phyloP scores from a whole-genome alignment of 2,113 vertebrate genomes.

The Cyanistes caeruleus region DNA sequence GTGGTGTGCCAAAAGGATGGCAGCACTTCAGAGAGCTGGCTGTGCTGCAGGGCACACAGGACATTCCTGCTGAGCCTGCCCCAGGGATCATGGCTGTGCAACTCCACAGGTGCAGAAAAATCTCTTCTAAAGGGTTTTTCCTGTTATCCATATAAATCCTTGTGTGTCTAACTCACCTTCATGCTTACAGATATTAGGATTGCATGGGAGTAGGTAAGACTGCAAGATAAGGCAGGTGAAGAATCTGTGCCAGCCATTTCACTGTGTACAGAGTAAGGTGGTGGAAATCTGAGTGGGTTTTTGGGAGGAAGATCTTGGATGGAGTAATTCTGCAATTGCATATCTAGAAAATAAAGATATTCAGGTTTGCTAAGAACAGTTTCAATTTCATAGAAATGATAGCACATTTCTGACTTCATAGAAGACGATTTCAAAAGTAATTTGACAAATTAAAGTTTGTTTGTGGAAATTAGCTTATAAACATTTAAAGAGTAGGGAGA shows the following conservation, averaged over 20 bases:
- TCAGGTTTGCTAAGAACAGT: not conserved
- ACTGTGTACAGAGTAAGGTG: no score
- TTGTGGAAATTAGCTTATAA: not conserved
- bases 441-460: not conserved
- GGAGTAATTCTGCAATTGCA: not conserved
- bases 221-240: not conserved
- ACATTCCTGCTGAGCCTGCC: not conserved
- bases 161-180: not conserved
- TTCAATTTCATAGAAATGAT: not conserved
- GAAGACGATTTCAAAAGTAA: not conserved
- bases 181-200: not conserved
- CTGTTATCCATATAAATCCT: not conserved
- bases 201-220: not conserved
- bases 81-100: accelerated
- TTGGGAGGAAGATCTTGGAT: not conserved
- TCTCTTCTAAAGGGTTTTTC: not conserved
- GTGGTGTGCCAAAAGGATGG: not conserved
- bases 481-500: not conserved
- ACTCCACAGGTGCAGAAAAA: not conserved
- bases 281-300: not conserved
- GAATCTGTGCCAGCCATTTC: not conserved
- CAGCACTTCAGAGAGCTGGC: not conserved
- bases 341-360: not conserved
- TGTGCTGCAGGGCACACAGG: not conserved
- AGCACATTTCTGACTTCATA: not conserved